Evolutionary conservation across 2,888 invertebrate species (phyloP), one percentile per base, ranked within the genome.

Genomic region (Poecilobothrus nobilitatus): DNA sequence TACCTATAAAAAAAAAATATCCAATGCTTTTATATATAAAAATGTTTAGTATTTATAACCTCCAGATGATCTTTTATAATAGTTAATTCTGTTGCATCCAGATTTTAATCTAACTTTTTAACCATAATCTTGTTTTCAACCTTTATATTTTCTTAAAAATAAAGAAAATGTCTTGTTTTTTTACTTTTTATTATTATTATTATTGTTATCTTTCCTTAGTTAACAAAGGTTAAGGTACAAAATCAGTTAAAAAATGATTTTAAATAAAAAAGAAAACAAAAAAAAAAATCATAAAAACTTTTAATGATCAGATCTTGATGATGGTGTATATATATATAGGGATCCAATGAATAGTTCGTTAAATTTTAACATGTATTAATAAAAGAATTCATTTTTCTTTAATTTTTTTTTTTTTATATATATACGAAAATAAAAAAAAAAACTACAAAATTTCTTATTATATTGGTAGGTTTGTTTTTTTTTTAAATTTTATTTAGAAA

Each of bases 51-150:
- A 18, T 53, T 53, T 53, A 53, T 53, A 53, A 53, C 53, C 53
- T 53, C 12, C 53, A 53, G 53, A 53, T 53, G 53, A 53, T 53
- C n/a, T 53, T 53, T 53, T 53, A 53, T 53, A 53, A 53, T 53
- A 53, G 53, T 53, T 53, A 53, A 53, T 53, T 53, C 53, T 53
- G 53, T 53, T 53, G 53, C 53, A 53, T 53, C 18, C 53, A 53
- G 53, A 53, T 53, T 53, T 53, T 6, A 53, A 53, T 53, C 53
- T 53, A 53, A 53, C 53, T 53, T 53, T 53, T 53, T 53, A 53
- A 53, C 53, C 53, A 53, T 53, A 53, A 53, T 53, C 53, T 53
- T n/a, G 53, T 53, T 53, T 53, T 53, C 53, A 53, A 53, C 53
- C 53, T 53, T 53, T 53, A 53, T 27, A 27, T 27, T 27, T 27